phyloP scores from a whole-genome alignment of 1,140 invertebrate genomes.

The Ceratoteleas bidentatus region DNA sequence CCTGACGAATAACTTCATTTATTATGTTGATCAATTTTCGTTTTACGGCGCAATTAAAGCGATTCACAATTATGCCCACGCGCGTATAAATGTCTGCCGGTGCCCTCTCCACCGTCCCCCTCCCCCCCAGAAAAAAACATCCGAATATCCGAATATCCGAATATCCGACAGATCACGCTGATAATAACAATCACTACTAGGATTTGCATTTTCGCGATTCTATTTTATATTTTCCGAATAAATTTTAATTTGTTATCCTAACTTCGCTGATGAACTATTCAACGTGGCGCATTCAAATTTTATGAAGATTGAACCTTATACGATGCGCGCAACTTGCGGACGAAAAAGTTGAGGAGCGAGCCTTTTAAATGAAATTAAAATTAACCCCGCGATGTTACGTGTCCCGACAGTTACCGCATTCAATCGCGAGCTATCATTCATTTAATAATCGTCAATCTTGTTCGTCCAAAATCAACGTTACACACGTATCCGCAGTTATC shows the following conservation, averaged over 20 bases:
- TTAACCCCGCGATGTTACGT: slow-evolving; percentile 8
- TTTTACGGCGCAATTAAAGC: slow-evolving; percentile 41
- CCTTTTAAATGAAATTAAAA: slow-evolving; percentile 34
- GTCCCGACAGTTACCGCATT: slow-evolving; percentile 9
- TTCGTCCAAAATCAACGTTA: background rate
- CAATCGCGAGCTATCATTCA: slow-evolving; percentile 14
- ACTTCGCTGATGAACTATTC: slow-evolving; percentile 58
- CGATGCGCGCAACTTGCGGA: slow-evolving; percentile 45
- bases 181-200: slow-evolving; percentile 32
- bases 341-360: slow-evolving; percentile 29
- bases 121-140: slow-evolving; percentile 8
- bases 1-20: slow-evolving; percentile 58
- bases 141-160: background rate
- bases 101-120: too few species aligned
- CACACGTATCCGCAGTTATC: too few species aligned
- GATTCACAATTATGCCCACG: slow-evolving; percentile 40
- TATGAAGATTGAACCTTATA: slow-evolving; percentile 52
- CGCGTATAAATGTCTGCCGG: slow-evolving; percentile 11
- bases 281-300: slow-evolving; percentile 54
- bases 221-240: slow-evolving; percentile 57
- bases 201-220: slow-evolving; percentile 52
- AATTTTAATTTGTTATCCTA: slow-evolving; percentile 59
- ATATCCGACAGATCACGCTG: slow-evolving; percentile 15
- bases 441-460: slow-evolving; percentile 10
- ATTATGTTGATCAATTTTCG: slow-evolving; percentile 59